Evolutionary conservation across 2,113 vertebrate species (phyloP).

Genomic region (Panthera leo): DNA sequence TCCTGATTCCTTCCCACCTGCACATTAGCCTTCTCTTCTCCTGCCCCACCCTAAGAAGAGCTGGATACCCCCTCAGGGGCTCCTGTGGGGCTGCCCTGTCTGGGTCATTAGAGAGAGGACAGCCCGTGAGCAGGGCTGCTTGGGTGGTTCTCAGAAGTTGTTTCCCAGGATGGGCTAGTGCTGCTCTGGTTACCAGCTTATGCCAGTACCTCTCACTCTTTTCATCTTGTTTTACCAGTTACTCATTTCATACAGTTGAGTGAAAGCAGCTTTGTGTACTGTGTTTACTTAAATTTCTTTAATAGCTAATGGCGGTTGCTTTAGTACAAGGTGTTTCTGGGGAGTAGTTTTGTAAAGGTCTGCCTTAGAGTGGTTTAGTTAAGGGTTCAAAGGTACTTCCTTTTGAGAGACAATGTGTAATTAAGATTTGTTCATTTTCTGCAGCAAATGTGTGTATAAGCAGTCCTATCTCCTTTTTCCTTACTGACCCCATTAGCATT

Average conservation of each 20-base stretch:
- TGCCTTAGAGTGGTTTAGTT: neutral
- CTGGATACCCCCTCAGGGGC: neutral
- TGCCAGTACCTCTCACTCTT: neutral
- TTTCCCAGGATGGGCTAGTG: accelerated
- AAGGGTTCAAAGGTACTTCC: neutral
- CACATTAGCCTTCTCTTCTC: neutral
- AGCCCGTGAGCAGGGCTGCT: too few relatives aligned
- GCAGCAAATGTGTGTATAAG: neutral
- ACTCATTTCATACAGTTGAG: neutral
- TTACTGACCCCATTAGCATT: neutral
- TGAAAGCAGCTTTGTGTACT: neutral
- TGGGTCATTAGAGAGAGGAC: neutral
- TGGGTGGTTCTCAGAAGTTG: neutral
- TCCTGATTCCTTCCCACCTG: neutral
- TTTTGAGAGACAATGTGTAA: neutral
- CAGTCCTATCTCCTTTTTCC: neutral
- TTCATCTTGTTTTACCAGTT: neutral
- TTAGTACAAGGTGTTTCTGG: neutral
- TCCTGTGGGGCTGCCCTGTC: accelerated
- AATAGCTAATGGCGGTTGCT: neutral
- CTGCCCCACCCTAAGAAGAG: neutral
- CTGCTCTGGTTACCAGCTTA: neutral
- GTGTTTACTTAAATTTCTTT: neutral
- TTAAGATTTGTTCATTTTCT: neutral
- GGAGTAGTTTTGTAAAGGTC: neutral